These are phyloP conservation scores for Clostera curtula DNA, from an alignment of 2,888 invertebrate genomes.

Conservation along the genomic window DNA sequence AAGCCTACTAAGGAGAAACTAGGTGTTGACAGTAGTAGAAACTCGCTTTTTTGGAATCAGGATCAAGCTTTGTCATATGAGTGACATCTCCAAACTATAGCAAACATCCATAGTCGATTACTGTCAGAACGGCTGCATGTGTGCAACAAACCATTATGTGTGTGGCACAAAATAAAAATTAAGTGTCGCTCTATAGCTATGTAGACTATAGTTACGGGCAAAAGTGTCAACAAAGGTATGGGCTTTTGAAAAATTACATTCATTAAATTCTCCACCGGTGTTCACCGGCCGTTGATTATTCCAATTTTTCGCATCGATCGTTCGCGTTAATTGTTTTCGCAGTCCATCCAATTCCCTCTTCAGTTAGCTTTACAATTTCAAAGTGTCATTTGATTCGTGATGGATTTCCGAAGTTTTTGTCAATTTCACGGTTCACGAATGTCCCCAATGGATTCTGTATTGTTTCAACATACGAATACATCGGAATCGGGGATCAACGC, in stretches of 20 bases:
- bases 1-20: no score
- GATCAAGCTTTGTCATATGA: no score
- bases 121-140: no score
- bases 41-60: no score
- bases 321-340: conserved; percentile 63
- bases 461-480: conserved; percentile 41
- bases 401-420: conserved; percentile 66
- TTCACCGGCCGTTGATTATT: conserved; percentile 56
- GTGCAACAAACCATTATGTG: no score
- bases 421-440: conserved; percentile 63
- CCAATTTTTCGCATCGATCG: conserved; percentile 57
- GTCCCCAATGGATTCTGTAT: conserved; percentile 49
- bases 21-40: no score
- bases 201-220: conserved; percentile 14
- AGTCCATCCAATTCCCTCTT: conserved; percentile 59
- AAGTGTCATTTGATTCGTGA: conserved; percentile 72
- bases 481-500: conserved; percentile 21
- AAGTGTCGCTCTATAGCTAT: no score
- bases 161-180: no score
- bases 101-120: no score
- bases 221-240: conserved; percentile 24
- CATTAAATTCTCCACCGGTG: conserved; percentile 44
- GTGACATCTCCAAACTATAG: no score
- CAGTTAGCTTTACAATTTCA: conserved; percentile 69
- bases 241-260: conserved; percentile 49